Base-by-base conservation (phyloP, 2,113 vertebrate species). In the Nesospiza acunhae region DNA sequence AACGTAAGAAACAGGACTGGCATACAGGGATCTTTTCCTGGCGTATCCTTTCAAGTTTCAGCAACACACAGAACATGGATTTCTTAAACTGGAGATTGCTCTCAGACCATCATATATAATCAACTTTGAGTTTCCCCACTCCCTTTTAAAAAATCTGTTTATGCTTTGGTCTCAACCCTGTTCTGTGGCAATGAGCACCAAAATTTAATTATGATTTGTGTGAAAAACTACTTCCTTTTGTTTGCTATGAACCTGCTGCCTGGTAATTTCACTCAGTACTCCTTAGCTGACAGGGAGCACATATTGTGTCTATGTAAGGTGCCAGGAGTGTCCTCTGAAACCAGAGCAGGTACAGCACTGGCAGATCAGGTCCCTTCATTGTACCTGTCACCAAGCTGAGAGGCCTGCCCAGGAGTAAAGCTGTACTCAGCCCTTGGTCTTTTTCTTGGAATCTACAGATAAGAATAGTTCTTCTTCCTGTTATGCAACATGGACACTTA, bases 191-290 rank as follows among this genome's bases (percentile, higher is more conserved):
- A 20, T 23, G 22, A 84, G 44, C 3, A 0, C 33, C 47, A n/a
- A 58, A 79, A 92, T 90, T 69, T 68, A 73, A 88, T 95, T 94
- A 85, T 2, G 15, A 73, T 72, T 72, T 90, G 44, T 66, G 58
- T 85, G 75, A 91, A 91, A 89, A 93, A 93, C 52, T 60, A 28
- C 90, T 94, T 93, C 90, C 90, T 93, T 91, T 79, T 76, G 44
- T 60, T 93, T 85, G 37, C 66, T 75, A 2, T 60, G 58, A 84
- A 80, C 64, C 50, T 86, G 55, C 86, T 81, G 83, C 76, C 55
- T 73, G 74, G 11, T 91, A 41, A 90, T 90, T 95, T 88, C 75
- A 49, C 63, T 84, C 39, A 30, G 56, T 47, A 37, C 33, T 92
- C 42, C 8, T 24, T 33, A 41, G 85, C 63, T 55, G 93, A 75